These are phyloP conservation scores for Syngnathus typhle DNA, from an alignment of 2,113 vertebrate species.

Conservation along the genomic window DNA sequence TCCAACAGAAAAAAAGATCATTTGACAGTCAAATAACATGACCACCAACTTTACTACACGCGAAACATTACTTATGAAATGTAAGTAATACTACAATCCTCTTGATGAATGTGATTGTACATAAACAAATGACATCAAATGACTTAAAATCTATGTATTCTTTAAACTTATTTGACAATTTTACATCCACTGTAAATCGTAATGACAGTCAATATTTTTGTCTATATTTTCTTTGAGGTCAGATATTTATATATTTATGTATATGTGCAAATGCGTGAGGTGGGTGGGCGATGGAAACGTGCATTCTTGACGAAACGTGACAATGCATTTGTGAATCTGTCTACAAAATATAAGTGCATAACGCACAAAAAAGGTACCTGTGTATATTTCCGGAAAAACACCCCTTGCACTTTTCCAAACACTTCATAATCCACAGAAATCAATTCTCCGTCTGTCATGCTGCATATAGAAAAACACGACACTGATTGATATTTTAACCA, in stretches of 20 bases:
- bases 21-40: neutral
- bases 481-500: neutral
- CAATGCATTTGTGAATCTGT: neutral
- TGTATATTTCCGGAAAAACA: constrained; percentile 92
- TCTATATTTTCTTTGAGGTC: neutral
- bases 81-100: neutral
- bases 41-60: neutral
- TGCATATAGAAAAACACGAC: constrained; percentile 32
- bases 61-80: neutral
- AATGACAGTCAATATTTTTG: neutral
- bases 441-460: constrained; percentile 76
- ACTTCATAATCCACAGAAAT: constrained; percentile 89
- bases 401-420: constrained; percentile 86
- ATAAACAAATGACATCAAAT: too few species aligned
- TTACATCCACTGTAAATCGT: too few species aligned
- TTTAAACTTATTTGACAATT: too few species aligned
- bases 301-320: neutral
- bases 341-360: neutral
- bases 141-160: too few species aligned
- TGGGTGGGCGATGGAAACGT: neutral
- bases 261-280: too few species aligned
- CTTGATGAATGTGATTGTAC: neutral
- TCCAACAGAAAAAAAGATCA: neutral
- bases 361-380: constrained; percentile 70
- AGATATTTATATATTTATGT: neutral